A percentile compares a stretch with the other conserved stretches of the same genome.
Evolutionary conservation across 2,888 invertebrate species (phyloP).

Genomic region (Brachyopa scutellaris): DNA sequence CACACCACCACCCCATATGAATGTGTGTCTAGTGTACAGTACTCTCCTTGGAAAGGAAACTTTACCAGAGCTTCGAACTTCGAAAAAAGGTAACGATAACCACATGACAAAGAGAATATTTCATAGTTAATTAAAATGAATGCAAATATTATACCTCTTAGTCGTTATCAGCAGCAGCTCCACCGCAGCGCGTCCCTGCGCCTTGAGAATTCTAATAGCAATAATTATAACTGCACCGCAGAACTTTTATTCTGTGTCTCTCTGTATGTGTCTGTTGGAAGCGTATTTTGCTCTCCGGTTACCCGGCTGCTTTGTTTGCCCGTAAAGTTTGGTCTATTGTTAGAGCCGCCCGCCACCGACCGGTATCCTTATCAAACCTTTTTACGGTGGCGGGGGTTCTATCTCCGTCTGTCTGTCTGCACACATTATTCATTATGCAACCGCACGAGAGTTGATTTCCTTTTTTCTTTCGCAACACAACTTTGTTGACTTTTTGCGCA

Average conservation of each 20-base stretch:
- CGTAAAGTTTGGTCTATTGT: slow-evolving; percentile 54
- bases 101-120: slow-evolving; percentile 67
- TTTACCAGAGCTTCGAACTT: slow-evolving; percentile 34
- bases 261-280: neutral
- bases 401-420: slow-evolving; percentile 12
- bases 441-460: slow-evolving; percentile 29
- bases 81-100: slow-evolving; percentile 66
- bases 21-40: no score
- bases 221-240: slow-evolving; percentile 60
- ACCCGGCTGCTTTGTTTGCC: slow-evolving; percentile 33
- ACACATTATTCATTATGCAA: slow-evolving; percentile 67
- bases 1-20: no score
- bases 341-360: neutral
- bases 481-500: slow-evolving; percentile 55
- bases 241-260: slow-evolving; percentile 53
- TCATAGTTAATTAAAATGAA: slow-evolving; percentile 72
- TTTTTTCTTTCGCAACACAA: slow-evolving; percentile 46
- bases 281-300: neutral
- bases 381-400: slow-evolving; percentile 43
- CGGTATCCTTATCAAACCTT: slow-evolving; percentile 43
- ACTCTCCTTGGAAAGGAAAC: neutral
- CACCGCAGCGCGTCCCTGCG: neutral
- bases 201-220: slow-evolving; percentile 53
- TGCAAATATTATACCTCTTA: slow-evolving; percentile 62
- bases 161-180: slow-evolving; percentile 37